These are phyloP conservation scores for Pipistrellus pygmaeus DNA, from an alignment of 2,797 vertebrate species.

Conservation along the genomic window DNA sequence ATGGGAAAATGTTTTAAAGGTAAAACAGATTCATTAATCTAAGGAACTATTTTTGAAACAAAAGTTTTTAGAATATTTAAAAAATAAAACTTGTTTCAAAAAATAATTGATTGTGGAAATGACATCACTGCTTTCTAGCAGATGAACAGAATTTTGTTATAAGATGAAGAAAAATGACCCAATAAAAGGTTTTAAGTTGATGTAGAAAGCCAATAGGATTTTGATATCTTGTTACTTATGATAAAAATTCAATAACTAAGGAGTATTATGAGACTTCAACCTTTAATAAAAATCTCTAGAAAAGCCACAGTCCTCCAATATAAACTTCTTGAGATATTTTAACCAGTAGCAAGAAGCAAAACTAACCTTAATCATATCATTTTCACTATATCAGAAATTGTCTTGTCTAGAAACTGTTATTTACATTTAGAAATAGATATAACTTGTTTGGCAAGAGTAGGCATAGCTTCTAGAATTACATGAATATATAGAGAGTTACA, in stretches of 20 bases:
- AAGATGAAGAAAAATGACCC: neutral
- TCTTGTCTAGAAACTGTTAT: conserved; percentile 62
- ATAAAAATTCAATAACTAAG: neutral
- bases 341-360: conserved; percentile 45
- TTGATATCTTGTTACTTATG: neutral
- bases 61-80: neutral
- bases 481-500: conserved; percentile 37
- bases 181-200: conserved; percentile 11
- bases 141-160: conserved; percentile 1
- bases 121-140: neutral
- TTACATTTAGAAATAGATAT: conserved; percentile 72
- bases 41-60: conserved; percentile 7
- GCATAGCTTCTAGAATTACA: conserved; percentile 60
- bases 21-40: neutral
- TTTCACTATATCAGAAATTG: conserved; percentile 52
- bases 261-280: neutral
- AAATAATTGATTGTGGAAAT: conserved; percentile 43
- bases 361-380: conserved; percentile 19
- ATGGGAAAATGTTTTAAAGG: neutral
- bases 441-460: conserved; percentile 67
- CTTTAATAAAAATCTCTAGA: conserved; percentile 34
- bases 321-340: conserved; percentile 60
- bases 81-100: conserved; percentile 18
- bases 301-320: neutral
- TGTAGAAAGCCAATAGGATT: neutral